Evolutionary conservation across 2,797 vertebrate genomes (phyloP).

Genomic region (Melanotaenia pygmaea): DNA sequence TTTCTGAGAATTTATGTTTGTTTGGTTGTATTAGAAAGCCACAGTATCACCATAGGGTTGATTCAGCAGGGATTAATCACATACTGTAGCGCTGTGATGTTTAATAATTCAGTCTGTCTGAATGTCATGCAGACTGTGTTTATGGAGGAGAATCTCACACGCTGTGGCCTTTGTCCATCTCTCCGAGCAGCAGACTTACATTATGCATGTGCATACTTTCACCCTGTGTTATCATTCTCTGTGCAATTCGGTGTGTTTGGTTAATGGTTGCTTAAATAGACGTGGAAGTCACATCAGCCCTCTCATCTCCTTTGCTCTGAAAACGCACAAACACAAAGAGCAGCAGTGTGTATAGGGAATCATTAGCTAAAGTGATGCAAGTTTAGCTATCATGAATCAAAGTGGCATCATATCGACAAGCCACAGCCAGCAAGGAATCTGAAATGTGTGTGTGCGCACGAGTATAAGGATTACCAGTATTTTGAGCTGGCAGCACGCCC

Average conservation of each 20-base stretch:
- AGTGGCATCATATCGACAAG: constrained; percentile 84
- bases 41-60: neutral
- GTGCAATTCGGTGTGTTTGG: constrained; percentile 50
- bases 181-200: constrained; percentile 41
- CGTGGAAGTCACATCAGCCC: constrained; percentile 76
- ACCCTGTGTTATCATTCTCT: constrained; percentile 46
- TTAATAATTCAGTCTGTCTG: constrained; percentile 24
- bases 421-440: constrained; percentile 71
- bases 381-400: constrained; percentile 84
- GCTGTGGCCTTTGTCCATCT: constrained; percentile 54
- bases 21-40: neutral
- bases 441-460: constrained; percentile 54
- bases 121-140: constrained; percentile 40
- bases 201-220: constrained; percentile 75
- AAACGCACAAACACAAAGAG: constrained; percentile 26
- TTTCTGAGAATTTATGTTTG: neutral
- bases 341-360: constrained; percentile 75
- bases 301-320: constrained; percentile 58
- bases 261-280: constrained; percentile 78
- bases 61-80: constrained; percentile 17
- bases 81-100: neutral
- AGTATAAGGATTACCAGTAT: constrained; percentile 69
- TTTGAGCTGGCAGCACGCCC: constrained; percentile 75
- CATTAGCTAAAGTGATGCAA: constrained; percentile 85
- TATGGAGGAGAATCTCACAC: constrained; percentile 48